phyloP scores from a whole-genome alignment of 2,113 vertebrate species.

The Pavo muticus region DNA sequence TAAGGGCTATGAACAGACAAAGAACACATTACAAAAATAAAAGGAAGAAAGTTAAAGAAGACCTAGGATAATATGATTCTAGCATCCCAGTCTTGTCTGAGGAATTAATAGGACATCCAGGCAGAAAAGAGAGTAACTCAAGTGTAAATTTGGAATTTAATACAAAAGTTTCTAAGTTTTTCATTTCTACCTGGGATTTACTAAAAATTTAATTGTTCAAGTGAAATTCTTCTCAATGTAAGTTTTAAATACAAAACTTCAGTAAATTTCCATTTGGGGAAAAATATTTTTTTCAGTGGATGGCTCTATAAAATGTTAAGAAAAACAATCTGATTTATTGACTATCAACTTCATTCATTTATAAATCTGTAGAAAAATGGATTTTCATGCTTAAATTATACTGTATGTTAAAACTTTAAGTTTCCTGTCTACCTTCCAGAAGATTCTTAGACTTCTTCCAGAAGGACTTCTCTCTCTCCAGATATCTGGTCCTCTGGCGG shows the following conservation, averaged over 20 bases:
- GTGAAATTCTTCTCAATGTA: neutral
- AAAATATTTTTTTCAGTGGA: neutral
- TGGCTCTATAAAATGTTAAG: neutral
- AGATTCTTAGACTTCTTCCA: conserved; percentile 75
- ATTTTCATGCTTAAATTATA: neutral
- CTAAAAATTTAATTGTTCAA: neutral
- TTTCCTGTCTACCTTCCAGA: conserved; percentile 80
- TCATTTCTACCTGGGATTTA: neutral
- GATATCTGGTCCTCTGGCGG: conserved; percentile 77
- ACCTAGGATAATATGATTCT: neutral
- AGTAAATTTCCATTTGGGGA: neutral
- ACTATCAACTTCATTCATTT: neutral
- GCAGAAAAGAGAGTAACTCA: neutral
- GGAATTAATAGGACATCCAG: neutral
- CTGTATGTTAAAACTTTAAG: neutral
- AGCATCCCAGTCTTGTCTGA: neutral
- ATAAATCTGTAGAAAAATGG: neutral
- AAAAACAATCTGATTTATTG: neutral
- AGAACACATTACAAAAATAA: neutral
- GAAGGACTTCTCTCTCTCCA: conserved; percentile 81
- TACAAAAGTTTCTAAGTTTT: fast-evolving
- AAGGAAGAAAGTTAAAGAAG: neutral
- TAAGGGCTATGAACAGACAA: conserved; percentile 67
- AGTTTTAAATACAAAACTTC: neutral
- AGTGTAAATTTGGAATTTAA: neutral